Conservation (phyloP, 2,113 vertebrate genomes). For the Onychorhynchus coronatus region DNA sequence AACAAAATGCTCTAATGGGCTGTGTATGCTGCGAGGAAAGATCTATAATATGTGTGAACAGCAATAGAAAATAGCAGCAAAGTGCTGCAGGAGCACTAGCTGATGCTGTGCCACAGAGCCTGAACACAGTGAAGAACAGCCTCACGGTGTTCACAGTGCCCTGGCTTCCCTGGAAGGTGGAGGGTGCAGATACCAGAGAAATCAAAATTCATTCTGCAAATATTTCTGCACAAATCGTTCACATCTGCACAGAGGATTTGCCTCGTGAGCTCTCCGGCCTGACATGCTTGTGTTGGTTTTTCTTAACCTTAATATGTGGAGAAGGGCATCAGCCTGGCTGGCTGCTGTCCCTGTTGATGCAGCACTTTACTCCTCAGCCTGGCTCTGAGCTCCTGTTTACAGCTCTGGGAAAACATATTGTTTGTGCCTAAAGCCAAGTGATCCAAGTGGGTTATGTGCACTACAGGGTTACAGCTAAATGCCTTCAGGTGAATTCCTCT, state of each 20-base stretch:
- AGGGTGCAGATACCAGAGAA: background rate
- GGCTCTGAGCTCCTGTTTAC: slow-evolving; percentile 39
- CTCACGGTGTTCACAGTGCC: fast-evolving
- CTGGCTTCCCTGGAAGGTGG: background rate
- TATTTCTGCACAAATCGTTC: background rate
- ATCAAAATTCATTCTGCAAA: background rate
- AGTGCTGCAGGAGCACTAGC: background rate
- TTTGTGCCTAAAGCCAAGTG: slow-evolving; percentile 20
- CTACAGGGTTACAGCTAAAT: background rate
- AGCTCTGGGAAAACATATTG: background rate
- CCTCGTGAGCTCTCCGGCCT: background rate
- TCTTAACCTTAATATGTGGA: background rate
- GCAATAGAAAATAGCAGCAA: background rate
- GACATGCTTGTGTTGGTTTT: background rate
- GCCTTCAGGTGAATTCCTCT: background rate
- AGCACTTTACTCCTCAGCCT: background rate
- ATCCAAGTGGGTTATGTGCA: background rate
- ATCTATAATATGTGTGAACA: background rate
- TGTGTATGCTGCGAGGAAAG: background rate
- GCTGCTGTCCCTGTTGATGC: background rate
- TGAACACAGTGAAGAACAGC: background rate
- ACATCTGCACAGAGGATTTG: background rate
- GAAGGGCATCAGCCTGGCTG: slow-evolving; percentile 17
- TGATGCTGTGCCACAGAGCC: background rate
- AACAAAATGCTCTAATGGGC: background rate